A percentile compares a stretch with the other conserved stretches of the same genome.
Conservation (phyloP, 1,140 invertebrate species). For the Drosophila sechellia region DNA sequence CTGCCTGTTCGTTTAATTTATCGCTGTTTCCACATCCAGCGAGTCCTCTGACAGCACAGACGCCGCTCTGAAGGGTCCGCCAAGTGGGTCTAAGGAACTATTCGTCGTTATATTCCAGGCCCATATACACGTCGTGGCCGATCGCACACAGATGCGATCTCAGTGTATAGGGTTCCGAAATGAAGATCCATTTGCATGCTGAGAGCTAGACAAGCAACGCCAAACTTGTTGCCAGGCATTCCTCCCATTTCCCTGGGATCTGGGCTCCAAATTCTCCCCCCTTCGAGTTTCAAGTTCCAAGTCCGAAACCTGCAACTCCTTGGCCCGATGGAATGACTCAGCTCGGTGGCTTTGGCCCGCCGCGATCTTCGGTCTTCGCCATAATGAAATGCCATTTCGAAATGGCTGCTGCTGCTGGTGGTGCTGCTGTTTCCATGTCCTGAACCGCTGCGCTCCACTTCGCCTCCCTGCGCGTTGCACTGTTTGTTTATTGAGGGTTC, state of each 20-base stretch:
- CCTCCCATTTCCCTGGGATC: conserved; percentile 1
- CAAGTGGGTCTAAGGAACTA: conserved; percentile 39
- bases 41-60: conserved; percentile 24
- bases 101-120: conserved; percentile 27
- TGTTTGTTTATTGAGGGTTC: conserved; percentile 67
- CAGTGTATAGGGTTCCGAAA: conserved; percentile 6
- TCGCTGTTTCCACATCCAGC: conserved; percentile 6
- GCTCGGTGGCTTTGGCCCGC: conserved; percentile 41
- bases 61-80: conserved; percentile 16
- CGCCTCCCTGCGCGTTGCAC: conserved; percentile 2
- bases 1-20: conserved; percentile 39
- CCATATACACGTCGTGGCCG: conserved; percentile 60
- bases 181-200: conserved; percentile 73
- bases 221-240: conserved; percentile 70
- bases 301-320: conserved; percentile 13
- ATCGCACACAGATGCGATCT: conserved; percentile 14
- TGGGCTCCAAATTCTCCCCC: not conserved
- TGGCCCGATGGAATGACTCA: conserved; percentile 61
- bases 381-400: conserved; percentile 81
- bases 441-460: conserved; percentile 26
- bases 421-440: conserved; percentile 61
- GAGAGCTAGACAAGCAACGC: conserved; percentile 60
- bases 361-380: conserved; percentile 44
- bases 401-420: conserved; percentile 68
- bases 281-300: not conserved